phyloP scores from a whole-genome alignment of 2,888 invertebrate species.

The Platerodrilus igneus region DNA sequence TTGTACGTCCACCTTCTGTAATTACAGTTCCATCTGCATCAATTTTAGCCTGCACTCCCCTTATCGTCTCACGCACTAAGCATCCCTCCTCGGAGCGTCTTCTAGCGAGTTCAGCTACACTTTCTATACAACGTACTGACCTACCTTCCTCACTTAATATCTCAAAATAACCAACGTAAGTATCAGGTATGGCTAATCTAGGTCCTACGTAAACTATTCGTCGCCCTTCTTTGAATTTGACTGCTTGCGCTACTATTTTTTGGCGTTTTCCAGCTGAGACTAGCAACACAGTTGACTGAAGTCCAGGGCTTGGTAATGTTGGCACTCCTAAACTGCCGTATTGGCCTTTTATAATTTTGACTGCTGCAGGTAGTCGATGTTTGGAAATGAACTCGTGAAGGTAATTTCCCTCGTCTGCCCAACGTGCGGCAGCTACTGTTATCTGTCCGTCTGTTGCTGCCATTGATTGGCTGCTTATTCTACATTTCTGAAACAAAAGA shows the following conservation, averaged over 20 bases:
- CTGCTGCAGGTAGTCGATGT: constrained; percentile 75
- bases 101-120: constrained; percentile 76
- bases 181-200: constrained; percentile 83
- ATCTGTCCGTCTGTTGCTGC: constrained; percentile 89
- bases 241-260: constrained; percentile 82
- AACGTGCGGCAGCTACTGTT: constrained; percentile 77
- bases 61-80: constrained; percentile 72
- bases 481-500: constrained; percentile 53
- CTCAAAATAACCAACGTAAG: constrained; percentile 90
- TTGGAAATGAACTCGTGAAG: constrained; percentile 68
- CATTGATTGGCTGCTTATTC: constrained; percentile 53
- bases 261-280: constrained; percentile 80
- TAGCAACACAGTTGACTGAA: constrained; percentile 81
- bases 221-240: constrained; percentile 85
- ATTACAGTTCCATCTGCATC: constrained; percentile 58
- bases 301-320: constrained; percentile 77
- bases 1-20: constrained; percentile 66
- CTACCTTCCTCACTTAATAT: constrained; percentile 90
- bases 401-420: constrained; percentile 69
- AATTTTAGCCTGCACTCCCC: constrained; percentile 61
- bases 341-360: constrained; percentile 90
- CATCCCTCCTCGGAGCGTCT: constrained; percentile 71
- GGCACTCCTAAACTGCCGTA: constrained; percentile 89
- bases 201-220: constrained; percentile 76
- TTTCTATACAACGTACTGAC: constrained; percentile 84